Base-by-base conservation (phyloP, 2,888 invertebrate species). In the Candidula unifasciata region DNA sequence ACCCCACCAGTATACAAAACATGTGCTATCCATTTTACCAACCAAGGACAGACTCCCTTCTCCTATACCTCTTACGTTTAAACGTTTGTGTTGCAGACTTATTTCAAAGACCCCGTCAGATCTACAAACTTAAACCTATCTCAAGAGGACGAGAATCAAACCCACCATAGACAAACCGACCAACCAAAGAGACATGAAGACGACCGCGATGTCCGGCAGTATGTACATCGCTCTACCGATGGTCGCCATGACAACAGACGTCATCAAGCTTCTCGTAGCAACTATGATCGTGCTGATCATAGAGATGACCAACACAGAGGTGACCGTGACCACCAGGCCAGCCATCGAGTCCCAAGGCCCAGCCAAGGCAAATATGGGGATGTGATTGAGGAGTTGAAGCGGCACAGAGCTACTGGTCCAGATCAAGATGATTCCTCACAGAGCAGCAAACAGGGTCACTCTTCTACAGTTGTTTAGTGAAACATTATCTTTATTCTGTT, bases 321-420 rank as follows among this genome's bases (percentile, higher is more conserved):
- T n/a, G 30, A 79, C 21, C 79, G 35, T 33, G 13, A 79, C 24
- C 71, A 71, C 24, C 35, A 44, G 30, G 21, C 57, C n/a, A 18
- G 35, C 66, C 37, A 21, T 10, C 27, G 30, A 13, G 21, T 35
- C 30, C 71, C 27, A 0, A 13, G 33, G 54, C 71, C 71, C 52
- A 35, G 73, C 69, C 71, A 81, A n/a, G 57, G 73, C 8, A 69
- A 54, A 54, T 81, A 54, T 35, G 30, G 57, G 3, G 68, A 68
- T 30, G 80, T 80, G 13, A 64, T 78, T 21, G 64, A 78, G 0
- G 78, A 78, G 33, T 60, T 78, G n/a, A 78, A 78, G n/a, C 60
- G 64, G 3, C 30, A 33, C 57, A 77, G 57, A 6, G 74, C 18
- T 24, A 33, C 30, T 16, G 57, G 10, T 21, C 33, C 21, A 3